These are phyloP conservation scores for Campoplex nolae DNA, from an alignment of 2,888 invertebrate genomes.

Conservation along the genomic window DNA sequence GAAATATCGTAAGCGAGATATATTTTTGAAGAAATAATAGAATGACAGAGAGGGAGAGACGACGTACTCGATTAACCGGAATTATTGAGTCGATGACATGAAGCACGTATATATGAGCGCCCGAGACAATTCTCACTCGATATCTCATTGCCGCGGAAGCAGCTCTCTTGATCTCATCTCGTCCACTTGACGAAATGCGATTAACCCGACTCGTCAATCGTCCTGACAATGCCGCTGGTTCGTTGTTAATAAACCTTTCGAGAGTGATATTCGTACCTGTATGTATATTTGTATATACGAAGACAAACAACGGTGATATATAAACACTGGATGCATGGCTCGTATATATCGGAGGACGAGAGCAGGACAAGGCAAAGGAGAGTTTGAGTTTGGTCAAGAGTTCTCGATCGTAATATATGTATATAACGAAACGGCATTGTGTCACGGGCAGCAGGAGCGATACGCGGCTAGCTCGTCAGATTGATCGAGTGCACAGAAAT, in stretches of 20 bases:
- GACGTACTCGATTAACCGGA: slow-evolving; percentile 3
- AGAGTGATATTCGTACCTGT: neutral
- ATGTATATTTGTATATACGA: neutral
- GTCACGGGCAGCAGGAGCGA: slow-evolving; percentile 57
- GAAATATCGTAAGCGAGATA: no score
- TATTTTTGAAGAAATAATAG: no score
- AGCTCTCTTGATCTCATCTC: slow-evolving; percentile 11
- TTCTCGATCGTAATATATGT: slow-evolving; percentile 47
- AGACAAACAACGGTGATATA: neutral
- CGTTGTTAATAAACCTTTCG: slow-evolving; percentile 35
- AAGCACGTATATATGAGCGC: slow-evolving; percentile 20
- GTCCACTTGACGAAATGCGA: slow-evolving; percentile 49
- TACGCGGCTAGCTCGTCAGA: slow-evolving; percentile 32
- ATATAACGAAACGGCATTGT: slow-evolving; percentile 30
- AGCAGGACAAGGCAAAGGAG: slow-evolving; percentile 28
- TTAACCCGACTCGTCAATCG: slow-evolving; percentile 60
- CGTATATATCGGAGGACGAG: slow-evolving; percentile 15
- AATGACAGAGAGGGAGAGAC: no score
- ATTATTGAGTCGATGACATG: slow-evolving; percentile 51
- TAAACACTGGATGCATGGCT: neutral
- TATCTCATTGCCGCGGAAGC: slow-evolving; percentile 16
- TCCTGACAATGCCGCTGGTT: slow-evolving; percentile 52
- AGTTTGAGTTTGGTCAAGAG: slow-evolving; percentile 26
- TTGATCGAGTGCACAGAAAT: slow-evolving; percentile 58
- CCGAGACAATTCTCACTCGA: slow-evolving; percentile 57